phyloP scores from a whole-genome alignment of 1,140 invertebrate species.

The Gonioctena quinquepunctata region DNA sequence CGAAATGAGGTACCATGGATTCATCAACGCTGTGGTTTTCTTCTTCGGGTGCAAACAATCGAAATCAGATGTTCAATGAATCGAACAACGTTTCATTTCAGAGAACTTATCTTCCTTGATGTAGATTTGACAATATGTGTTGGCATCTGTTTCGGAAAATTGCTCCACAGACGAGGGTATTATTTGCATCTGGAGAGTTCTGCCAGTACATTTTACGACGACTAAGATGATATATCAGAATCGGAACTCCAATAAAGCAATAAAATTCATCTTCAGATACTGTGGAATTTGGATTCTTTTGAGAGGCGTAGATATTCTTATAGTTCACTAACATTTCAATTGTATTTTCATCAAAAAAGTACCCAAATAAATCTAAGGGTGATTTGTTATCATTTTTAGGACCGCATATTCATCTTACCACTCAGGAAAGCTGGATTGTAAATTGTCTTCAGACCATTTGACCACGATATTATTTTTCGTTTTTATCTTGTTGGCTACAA shows the following conservation, averaged over 20 bases:
- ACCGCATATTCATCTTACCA: no score
- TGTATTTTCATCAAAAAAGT: no score
- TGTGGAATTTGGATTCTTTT: slow-evolving; percentile 25
- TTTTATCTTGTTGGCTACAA: no score
- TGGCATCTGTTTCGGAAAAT: slow-evolving; percentile 4
- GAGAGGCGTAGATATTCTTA: slow-evolving; percentile 28
- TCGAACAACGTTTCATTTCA: background rate
- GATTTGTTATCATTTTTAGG: background rate
- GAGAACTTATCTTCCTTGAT: background rate
- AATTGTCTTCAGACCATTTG: no score
- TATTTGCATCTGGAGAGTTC: slow-evolving; percentile 20
- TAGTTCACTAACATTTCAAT: no score
- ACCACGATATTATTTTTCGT: background rate
- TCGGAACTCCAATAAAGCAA: slow-evolving; percentile 28
- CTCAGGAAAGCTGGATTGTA: no score
- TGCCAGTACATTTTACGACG: slow-evolving; percentile 31
- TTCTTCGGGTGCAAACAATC: background rate
- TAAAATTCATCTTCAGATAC: slow-evolving; percentile 19
- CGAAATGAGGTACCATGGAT: slow-evolving; percentile 32
- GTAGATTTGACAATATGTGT: background rate
- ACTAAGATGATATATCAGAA: slow-evolving; percentile 20
- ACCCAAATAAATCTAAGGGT: no score
- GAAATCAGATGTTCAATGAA: background rate
- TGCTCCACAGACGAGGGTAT: slow-evolving; percentile 16
- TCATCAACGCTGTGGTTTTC: slow-evolving; percentile 45